Evolutionary conservation across 2,113 vertebrate genomes (phyloP).

Genomic region (Siniperca chuatsi): DNA sequence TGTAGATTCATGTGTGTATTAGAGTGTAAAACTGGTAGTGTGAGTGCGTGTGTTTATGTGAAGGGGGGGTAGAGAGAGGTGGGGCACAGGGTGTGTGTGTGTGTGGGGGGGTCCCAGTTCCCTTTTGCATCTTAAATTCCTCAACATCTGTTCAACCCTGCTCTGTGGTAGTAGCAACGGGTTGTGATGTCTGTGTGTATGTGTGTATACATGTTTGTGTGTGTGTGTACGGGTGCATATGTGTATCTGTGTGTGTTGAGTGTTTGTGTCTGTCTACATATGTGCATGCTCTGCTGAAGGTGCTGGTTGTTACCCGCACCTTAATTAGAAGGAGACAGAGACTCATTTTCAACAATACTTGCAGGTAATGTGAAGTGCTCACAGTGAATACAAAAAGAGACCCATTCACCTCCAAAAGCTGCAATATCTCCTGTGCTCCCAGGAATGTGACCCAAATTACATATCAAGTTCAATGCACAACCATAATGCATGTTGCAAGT

Average conservation of each 20-base stretch:
- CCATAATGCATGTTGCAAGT: constrained; percentile 12
- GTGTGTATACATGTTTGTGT: constrained; percentile 21
- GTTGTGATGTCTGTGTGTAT: constrained; percentile 66
- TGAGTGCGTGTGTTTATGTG: constrained; percentile 38
- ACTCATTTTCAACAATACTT: constrained; percentile 74
- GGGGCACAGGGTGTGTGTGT: constrained; percentile 50
- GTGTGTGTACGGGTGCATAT: constrained; percentile 1
- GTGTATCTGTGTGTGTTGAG: constrained; percentile 29
- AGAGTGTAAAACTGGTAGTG: constrained; percentile 59
- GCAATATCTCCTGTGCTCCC: constrained; percentile 9
- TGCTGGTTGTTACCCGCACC: constrained; percentile 78
- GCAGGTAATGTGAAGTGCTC: constrained; percentile 68
- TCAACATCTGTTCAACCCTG: constrained; percentile 91
- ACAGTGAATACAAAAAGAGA: constrained; percentile 58
- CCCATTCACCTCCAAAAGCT: constrained; percentile 55
- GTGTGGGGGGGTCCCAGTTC: constrained; percentile 74
- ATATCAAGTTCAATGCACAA: constrained; percentile 34
- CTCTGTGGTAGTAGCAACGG: constrained; percentile 72
- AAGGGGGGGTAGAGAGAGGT: constrained; percentile 56
- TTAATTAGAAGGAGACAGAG: constrained; percentile 82
- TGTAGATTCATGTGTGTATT: constrained; percentile 66
- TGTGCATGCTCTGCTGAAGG: constrained; percentile 78
- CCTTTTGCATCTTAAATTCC: constrained; percentile 91
- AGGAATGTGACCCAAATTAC: constrained; percentile 55
- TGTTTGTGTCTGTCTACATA: constrained; percentile 66